Base-by-base conservation (phyloP, 2,888 invertebrate species). In the Ormyrus thymus region DNA sequence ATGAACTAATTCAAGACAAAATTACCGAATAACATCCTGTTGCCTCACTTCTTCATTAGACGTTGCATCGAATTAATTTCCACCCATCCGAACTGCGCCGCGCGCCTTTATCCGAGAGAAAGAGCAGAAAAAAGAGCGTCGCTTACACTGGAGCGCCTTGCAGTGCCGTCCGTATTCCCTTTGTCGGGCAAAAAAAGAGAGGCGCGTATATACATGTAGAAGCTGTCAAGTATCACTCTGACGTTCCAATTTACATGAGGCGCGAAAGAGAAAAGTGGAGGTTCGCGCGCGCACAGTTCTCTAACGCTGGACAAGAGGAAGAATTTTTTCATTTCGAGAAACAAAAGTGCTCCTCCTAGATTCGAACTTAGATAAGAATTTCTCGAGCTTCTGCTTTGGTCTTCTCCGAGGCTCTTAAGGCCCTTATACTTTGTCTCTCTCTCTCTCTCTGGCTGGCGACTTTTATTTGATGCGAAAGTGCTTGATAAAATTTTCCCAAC, bases 161-260 rank as follows among this genome's bases (percentile, higher is more conserved):
- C 72, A 62, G 69, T 62, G 64, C 61, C 69, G 58, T 64, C 45
- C 64, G 72, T 70, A 78, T 78, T 74, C 74, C 56, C 78, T 78
- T 78, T 78, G 78, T 78, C 74, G 48, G 7, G 6, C 1, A 46
- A 61, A n/a, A 56, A 64, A 55, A 59, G 50, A 56, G 71, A 43
- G 10, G 51, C 11, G 66, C 13, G 15, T 7, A 62, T 2, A 43
- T 29, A 29, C 3, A 29, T 9, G 9, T 29, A 46, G 64, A 69
- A n/a, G 9, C 62, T 76, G 76, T 69, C 69, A 48, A 69, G 69
- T 76, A 56, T 76, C 69, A 61, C 55, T 69, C 48, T 29, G 62
- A 15, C 65, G 51, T 46, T 71, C 58, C 71, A 71, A 77, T 77
- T 77, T 77, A 76, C 43, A 77, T 68, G 68, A 75, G 68, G 53